Conservation (phyloP, 2,797 vertebrate genomes). For the Spondyliosoma cantharus region DNA sequence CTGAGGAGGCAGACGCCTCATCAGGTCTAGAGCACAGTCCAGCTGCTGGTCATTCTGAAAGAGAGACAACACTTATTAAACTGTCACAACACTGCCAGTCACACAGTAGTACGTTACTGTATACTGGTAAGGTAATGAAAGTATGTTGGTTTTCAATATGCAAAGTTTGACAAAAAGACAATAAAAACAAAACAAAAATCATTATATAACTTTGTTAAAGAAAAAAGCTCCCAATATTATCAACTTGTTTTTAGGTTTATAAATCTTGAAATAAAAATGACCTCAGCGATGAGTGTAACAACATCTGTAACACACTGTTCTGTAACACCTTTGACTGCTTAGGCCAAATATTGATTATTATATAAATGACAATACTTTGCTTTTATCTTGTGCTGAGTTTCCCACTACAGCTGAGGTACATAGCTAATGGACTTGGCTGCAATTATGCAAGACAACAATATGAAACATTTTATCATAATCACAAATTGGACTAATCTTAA, state of each 20-base stretch:
- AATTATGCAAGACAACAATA: neutral
- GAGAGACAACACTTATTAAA: constrained; percentile 11
- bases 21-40: constrained; percentile 99
- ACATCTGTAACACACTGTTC: neutral
- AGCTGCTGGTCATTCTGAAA: constrained; percentile 97
- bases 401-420: neutral
- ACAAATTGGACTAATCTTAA: neutral
- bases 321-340: neutral
- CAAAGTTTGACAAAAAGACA: neutral
- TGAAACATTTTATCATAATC: neutral
- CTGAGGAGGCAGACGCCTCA: constrained; percentile 99
- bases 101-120: neutral
- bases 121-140: neutral
- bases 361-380: neutral
- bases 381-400: neutral
- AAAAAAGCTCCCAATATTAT: neutral
- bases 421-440: neutral
- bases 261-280: neutral
- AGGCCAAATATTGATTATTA: neutral
- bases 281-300: neutral
- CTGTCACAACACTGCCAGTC: constrained; percentile 2
- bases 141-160: neutral
- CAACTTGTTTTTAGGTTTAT: neutral
- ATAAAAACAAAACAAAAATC: neutral
- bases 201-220: neutral